Percentiles rank a stretch among this genome's conserved stretches.
Conservation (phyloP, 2,797 vertebrate species). For the Notoglanidium macrostoma region DNA sequence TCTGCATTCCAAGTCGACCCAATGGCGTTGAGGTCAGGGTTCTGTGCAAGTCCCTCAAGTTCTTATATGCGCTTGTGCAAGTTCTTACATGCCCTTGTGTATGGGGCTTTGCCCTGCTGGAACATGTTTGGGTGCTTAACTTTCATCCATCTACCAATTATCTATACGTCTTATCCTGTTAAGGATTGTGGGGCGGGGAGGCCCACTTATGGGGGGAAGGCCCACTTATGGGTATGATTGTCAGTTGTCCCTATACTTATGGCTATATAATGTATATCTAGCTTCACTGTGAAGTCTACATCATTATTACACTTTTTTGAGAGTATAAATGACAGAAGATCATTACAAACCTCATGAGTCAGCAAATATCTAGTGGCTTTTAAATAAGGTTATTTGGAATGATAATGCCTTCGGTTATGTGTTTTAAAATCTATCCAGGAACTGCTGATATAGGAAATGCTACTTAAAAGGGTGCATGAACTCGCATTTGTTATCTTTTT, state of each 20-base stretch:
- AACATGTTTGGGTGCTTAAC: neutral
- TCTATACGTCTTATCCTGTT: too few relatives aligned
- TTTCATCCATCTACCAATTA: too few relatives aligned
- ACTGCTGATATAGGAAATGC: slow-evolving; percentile 18
- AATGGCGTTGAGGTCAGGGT: neutral
- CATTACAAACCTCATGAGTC: neutral
- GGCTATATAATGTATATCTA: neutral
- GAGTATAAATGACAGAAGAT: too few relatives aligned
- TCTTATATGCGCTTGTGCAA: neutral
- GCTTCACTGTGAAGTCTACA: too few relatives aligned
- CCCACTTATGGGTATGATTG: neutral
- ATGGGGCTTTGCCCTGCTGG: neutral
- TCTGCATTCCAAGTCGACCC: too few relatives aligned
- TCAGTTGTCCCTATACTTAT: neutral
- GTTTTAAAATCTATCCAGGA: slow-evolving; percentile 26
- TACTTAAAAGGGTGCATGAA: neutral
- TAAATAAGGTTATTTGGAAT: slow-evolving; percentile 27
- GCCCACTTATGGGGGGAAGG: too few relatives aligned
- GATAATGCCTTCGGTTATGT: slow-evolving; percentile 26
- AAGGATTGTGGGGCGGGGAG: too few relatives aligned
- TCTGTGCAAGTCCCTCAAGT: neutral
- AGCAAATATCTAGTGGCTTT: neutral
- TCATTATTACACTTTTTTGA: neutral
- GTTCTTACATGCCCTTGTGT: neutral
- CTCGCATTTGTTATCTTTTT: neutral